These are phyloP conservation scores for Opisthocomus hoazin DNA, from an alignment of 2,113 vertebrate genomes.

Conservation along the genomic window DNA sequence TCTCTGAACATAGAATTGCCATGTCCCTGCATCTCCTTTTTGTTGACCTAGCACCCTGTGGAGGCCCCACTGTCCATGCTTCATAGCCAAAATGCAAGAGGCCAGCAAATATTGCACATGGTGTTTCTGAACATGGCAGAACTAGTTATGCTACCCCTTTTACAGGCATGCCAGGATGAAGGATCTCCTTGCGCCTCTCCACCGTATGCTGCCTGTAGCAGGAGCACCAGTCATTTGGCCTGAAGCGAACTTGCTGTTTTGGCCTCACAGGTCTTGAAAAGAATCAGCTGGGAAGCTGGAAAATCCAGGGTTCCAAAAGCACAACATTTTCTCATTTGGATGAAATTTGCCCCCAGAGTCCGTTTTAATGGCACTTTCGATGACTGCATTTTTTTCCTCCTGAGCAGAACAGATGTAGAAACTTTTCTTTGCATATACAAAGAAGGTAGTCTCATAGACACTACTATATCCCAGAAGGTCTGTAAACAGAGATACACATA, in stretches of 20 bases:
- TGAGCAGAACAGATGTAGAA: not conserved
- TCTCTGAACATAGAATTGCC: not conserved
- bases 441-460: not conserved
- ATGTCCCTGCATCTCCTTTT: not conserved
- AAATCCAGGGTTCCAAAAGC: not conserved
- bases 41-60: not conserved
- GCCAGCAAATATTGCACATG: not conserved
- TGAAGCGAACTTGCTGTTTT: not conserved
- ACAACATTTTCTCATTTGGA: not conserved
- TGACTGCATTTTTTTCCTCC: not conserved
- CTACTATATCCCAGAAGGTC: not conserved
- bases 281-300: not conserved
- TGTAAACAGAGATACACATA: not conserved
- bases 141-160: not conserved
- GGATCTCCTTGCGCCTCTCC: not conserved
- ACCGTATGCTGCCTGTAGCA: not conserved
- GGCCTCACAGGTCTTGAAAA: not conserved
- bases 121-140: not conserved
- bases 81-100: not conserved
- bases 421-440: not conserved
- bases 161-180: not conserved
- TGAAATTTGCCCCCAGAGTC: not conserved
- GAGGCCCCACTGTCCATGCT: not conserved
- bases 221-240: not conserved
- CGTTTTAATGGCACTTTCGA: not conserved